A percentile compares a stretch with the other conserved stretches of the same genome.
Evolutionary conservation across 1,140 invertebrate genomes (phyloP).

Genomic region (Chrysomallon squamiferum): DNA sequence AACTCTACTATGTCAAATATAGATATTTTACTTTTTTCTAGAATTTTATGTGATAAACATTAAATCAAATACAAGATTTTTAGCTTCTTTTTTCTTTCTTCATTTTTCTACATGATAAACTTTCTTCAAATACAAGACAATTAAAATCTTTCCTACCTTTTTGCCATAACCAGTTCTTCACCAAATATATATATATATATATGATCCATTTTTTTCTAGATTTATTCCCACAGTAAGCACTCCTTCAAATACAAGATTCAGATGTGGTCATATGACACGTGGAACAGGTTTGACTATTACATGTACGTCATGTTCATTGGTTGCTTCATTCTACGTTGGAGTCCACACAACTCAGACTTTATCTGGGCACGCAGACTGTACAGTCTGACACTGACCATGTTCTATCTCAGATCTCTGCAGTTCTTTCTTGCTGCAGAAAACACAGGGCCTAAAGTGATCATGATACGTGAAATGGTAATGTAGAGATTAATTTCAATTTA

Average conservation of each 20-base stretch:
- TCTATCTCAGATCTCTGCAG: conserved; percentile 56
- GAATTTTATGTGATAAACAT: no score
- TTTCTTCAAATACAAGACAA: not conserved
- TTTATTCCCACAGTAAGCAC: conserved; percentile 36
- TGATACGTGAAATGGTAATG: conserved; percentile 62
- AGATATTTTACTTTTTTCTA: not conserved
- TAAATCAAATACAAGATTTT: no score
- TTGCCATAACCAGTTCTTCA: no score
- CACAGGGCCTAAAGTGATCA: conserved; percentile 62
- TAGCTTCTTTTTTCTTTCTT: no score
- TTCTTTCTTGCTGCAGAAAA: conserved; percentile 55
- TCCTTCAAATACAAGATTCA: conserved; percentile 46
- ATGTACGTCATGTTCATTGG: conserved; percentile 51
- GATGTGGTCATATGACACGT: conserved; percentile 48
- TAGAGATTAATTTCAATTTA: no score
- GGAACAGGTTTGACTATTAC: conserved; percentile 57
- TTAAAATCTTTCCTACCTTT: not conserved
- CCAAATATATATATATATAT: no score
- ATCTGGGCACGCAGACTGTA: conserved; percentile 43
- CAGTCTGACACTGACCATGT: conserved; percentile 50
- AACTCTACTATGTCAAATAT: no score
- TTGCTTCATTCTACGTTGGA: conserved; percentile 48
- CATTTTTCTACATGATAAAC: no score
- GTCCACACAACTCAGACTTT: conserved; percentile 26
- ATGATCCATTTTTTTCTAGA: conserved; percentile 16